Evolutionary conservation across 2,797 vertebrate species (phyloP), one percentile per base, ranked within the genome.

Genomic region (Saxicola maurus): DNA sequence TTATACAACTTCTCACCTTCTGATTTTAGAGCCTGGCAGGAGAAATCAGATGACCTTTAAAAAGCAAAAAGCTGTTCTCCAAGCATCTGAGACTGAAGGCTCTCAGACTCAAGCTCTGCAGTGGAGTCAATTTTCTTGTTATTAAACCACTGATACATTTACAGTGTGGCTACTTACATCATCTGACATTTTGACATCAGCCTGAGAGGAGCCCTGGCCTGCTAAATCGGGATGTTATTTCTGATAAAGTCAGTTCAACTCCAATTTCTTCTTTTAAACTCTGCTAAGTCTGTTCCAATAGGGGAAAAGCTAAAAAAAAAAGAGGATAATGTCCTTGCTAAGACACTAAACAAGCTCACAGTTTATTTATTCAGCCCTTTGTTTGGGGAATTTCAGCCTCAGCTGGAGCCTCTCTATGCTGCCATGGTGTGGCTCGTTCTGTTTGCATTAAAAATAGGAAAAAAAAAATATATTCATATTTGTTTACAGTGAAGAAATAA

Each of bases 121-220:
- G 38, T 30, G 42, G 80, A 91, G 86, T 85, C 61, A 77, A 85
- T 89, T 87, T 90, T 89, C 81, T 77, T 89, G 65, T 74, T 93
- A 74, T 78, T 65, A 90, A 82, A 71, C 57, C 51, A 46, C 49
- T 71, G 87, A 74, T 87, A 86, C 30, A 57, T 82, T 90, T 82
- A 38, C 38, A 77, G 61, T 61, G 52, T 2, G 1, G 14, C 31
- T 90, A 18, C 68, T 87, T 88, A 18, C n/a, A 64, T 59, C 49
- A 60, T 53, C 45, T 2, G 3, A 42, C 61, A 74, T 84, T 91
- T 73, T 82, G 71, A 53, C 72, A 73, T 73, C 71, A 37, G 21
- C 83, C 81, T 57, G 65, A 91, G 89, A 80, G 46, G 25, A 73
- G 38, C 33, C 1, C 9, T 74, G 37, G 42, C 53, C 82, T 77